These are phyloP conservation scores for Promerops cafer DNA, from an alignment of 2,113 vertebrate genomes.

Conservation along the genomic window DNA sequence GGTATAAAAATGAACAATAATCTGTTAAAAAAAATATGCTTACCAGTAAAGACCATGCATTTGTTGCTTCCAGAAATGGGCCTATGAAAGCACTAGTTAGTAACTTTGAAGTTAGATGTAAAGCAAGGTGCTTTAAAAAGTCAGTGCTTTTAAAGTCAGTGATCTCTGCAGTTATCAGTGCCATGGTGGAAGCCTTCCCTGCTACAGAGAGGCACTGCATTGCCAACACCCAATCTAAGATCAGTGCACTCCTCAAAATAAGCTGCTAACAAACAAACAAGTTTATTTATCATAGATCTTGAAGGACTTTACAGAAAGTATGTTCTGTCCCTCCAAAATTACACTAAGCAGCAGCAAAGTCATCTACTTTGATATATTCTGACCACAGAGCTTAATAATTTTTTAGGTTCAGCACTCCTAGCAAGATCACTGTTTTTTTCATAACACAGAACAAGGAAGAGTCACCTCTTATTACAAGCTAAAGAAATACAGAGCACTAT, in stretches of 20 bases:
- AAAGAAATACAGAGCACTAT: background rate
- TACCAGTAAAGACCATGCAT: background rate
- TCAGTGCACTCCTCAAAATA: background rate
- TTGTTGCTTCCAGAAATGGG: background rate
- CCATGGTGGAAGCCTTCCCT: background rate
- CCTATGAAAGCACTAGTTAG: background rate
- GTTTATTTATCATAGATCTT: background rate
- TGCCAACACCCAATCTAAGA: background rate
- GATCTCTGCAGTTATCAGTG: background rate
- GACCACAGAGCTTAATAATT: background rate
- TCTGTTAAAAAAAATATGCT: background rate
- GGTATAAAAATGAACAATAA: background rate
- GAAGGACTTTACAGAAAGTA: background rate
- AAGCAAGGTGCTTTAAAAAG: background rate
- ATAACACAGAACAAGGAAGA: background rate
- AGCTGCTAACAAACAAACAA: accelerated
- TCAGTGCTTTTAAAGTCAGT: background rate
- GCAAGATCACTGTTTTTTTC: background rate
- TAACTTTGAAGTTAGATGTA: background rate
- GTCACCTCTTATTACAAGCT: background rate
- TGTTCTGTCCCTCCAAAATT: background rate
- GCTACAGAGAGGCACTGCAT: background rate
- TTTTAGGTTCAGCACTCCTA: background rate
- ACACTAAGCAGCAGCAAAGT: background rate
- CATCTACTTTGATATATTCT: background rate